Percentiles rank a stretch among this genome's conserved stretches.
Conservation (phyloP, 2,888 invertebrate genomes). For the Sclerodermus sp. region DNA sequence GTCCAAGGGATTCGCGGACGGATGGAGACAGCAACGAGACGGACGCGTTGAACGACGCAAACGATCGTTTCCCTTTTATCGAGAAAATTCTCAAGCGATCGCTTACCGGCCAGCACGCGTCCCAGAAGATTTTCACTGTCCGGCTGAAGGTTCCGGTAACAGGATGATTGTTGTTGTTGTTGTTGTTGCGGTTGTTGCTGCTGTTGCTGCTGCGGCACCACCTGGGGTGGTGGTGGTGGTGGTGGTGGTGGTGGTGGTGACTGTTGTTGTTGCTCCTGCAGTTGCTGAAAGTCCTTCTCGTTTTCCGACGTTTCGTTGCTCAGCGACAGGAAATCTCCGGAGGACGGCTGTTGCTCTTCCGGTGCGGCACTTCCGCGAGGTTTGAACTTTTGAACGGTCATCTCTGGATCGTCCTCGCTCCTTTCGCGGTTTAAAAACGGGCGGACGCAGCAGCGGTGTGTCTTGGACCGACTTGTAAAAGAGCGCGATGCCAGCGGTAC, state of each 20-base stretch:
- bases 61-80: no score
- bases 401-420: slow-evolving; percentile 23
- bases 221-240: no score
- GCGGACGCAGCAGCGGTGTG: no score
- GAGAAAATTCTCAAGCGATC: not conserved
- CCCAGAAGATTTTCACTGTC: slow-evolving; percentile 63
- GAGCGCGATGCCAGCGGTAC: no score
- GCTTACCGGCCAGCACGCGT: slow-evolving; percentile 64
- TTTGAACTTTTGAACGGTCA: slow-evolving; percentile 64
- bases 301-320: slow-evolving; percentile 41
- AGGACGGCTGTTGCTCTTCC: slow-evolving; percentile 41
- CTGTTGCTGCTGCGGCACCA: slow-evolving; percentile 10
- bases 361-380: slow-evolving; percentile 55
- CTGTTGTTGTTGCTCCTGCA: slow-evolving; percentile 10
- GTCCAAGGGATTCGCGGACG: no score
- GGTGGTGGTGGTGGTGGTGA: no score
- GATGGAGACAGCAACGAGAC: no score
- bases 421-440: not conserved
- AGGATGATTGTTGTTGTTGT: no score
- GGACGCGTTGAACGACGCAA: no score
- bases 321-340: slow-evolving; percentile 48
- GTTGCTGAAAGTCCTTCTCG: slow-evolving; percentile 47
- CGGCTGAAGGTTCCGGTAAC: slow-evolving; percentile 40
- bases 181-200: slow-evolving; percentile 20
- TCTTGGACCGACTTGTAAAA: no score